These are phyloP conservation scores for Bhutanitis thaidina DNA, from an alignment of 2,888 invertebrate species.

Conservation along the genomic window DNA sequence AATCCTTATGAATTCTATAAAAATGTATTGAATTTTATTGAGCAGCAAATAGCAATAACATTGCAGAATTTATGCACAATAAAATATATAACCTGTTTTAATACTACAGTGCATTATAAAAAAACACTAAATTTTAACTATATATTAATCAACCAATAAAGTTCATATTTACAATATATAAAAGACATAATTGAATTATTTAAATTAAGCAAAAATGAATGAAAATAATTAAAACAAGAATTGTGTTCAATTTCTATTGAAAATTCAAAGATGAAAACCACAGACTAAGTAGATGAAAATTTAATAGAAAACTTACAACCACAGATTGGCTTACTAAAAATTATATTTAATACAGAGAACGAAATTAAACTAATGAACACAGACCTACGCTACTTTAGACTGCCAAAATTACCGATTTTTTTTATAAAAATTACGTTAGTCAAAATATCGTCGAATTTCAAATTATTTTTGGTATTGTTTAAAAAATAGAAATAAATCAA, in stretches of 20 bases:
- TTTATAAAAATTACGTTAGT: no score
- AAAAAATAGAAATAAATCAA: no score
- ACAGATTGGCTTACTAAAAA: no score
- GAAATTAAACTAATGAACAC: no score
- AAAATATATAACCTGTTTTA: constrained; percentile 35
- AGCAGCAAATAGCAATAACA: constrained; percentile 28
- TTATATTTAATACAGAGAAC: no score
- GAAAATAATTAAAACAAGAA: constrained; percentile 12
- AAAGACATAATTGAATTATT: constrained; percentile 3
- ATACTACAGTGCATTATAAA: constrained; percentile 20
- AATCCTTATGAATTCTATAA: constrained; percentile 36
- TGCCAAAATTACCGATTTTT: no score
- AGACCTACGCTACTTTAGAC: no score
- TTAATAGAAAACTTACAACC: no score
- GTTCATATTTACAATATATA: constrained; percentile 1
- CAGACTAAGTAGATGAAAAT: neutral
- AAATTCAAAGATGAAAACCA: constrained; percentile 14
- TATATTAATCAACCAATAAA: neutral
- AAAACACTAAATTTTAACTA: constrained; percentile 16
- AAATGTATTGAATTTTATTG: constrained; percentile 23
- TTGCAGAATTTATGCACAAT: constrained; percentile 21
- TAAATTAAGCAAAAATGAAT: constrained; percentile 4
- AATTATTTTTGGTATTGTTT: no score
- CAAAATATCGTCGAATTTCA: no score
- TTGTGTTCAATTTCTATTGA: neutral